Percentiles rank a stretch among this genome's conserved stretches.
Evolutionary conservation across 2,113 vertebrate species (phyloP).

Genomic region (Capra hircus): DNA sequence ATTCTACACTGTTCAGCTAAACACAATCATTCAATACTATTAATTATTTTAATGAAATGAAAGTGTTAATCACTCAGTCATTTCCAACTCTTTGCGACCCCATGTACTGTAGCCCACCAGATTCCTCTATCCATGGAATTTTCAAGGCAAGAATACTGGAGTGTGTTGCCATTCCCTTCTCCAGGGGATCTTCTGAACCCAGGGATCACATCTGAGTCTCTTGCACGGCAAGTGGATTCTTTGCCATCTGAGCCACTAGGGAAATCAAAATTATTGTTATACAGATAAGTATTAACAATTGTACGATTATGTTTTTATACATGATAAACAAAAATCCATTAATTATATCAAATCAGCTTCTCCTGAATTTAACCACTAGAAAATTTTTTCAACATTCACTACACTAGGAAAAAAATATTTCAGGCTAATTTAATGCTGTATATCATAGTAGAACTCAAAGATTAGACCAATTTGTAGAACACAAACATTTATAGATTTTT

Average conservation of each 20-base stretch:
- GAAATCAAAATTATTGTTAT: too few species aligned
- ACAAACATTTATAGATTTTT: not conserved
- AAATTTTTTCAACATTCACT: not conserved
- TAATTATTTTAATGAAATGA: not conserved
- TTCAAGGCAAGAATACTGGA: not conserved
- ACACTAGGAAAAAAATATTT: not conserved
- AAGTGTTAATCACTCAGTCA: not conserved
- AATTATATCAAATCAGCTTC: not conserved
- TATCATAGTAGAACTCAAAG: not conserved
- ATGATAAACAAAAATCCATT: not conserved
- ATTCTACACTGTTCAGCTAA: not conserved
- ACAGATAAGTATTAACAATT: too few species aligned
- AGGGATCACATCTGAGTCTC: not conserved
- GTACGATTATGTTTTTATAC: not conserved
- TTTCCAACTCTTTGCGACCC: not conserved
- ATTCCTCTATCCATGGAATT: not conserved
- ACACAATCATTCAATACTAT: not conserved
- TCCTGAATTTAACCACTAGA: not conserved
- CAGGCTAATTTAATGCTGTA: not conserved
- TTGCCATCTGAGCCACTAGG: not conserved
- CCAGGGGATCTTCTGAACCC: not conserved
- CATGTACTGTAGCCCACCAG: not conserved
- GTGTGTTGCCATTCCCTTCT: not conserved
- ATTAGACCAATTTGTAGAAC: not conserved
- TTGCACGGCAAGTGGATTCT: rapidly evolving